These are phyloP conservation scores for Chaunax sp. DNA, from an alignment of 2,797 vertebrate species.

Conservation along the genomic window DNA sequence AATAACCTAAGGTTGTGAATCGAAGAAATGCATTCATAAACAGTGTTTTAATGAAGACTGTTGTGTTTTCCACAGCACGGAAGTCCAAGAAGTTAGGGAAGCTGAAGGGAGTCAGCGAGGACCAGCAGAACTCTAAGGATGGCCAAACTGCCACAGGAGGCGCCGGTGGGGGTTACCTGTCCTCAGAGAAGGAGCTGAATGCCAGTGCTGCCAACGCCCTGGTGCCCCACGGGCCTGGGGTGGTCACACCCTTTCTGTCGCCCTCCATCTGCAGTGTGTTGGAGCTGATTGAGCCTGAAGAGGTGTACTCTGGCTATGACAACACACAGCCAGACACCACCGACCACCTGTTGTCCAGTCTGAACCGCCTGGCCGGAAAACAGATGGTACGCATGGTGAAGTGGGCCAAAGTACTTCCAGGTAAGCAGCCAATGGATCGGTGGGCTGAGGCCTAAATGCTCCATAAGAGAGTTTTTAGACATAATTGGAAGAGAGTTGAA, in stretches of 20 bases:
- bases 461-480: no score
- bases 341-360: conserved; percentile 94
- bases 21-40: background rate
- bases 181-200: conserved; percentile 88
- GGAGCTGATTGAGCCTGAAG: conserved; percentile 95
- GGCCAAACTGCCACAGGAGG: conserved; percentile 75
- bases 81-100: conserved; percentile 98
- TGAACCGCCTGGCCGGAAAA: conserved; percentile 97
- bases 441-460: conserved; percentile 22
- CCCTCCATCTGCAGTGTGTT: conserved; percentile 92
- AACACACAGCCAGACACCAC: conserved; percentile 92
- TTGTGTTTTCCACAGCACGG: conserved; percentile 84
- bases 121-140: conserved; percentile 91
- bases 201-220: conserved; percentile 88
- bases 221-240: conserved; percentile 88
- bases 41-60: conserved; percentile 18
- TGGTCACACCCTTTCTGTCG: conserved; percentile 86
- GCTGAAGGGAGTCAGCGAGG: conserved; percentile 93
- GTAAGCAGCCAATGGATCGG: conserved; percentile 77
- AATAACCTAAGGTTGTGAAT: conserved; percentile 12
- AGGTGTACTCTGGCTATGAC: conserved; percentile 95
- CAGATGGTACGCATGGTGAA: conserved; percentile 99
- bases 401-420: conserved; percentile 99
- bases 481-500: conserved; percentile 11
- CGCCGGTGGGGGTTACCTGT: conserved; percentile 81